Conservation (phyloP, 2,113 vertebrate genomes). For the Thinocorus orbignyianus region DNA sequence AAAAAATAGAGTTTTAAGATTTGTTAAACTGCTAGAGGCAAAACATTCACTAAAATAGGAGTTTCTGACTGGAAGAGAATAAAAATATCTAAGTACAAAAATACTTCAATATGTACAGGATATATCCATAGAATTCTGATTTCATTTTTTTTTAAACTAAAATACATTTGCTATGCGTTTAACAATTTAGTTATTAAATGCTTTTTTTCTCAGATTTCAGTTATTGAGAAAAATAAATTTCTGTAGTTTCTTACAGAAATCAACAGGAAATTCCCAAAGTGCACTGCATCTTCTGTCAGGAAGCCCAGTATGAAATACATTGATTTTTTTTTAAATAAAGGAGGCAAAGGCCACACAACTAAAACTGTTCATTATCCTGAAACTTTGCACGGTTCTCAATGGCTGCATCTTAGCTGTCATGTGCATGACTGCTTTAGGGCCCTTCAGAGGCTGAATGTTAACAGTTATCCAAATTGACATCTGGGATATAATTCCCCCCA, state of each 20-base stretch:
- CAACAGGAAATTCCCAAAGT: neutral
- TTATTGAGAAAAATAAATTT: neutral
- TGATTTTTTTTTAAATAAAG: neutral
- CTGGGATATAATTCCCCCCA: neutral
- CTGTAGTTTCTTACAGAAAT: neutral
- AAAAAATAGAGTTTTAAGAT: neutral
- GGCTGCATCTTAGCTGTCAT: neutral
- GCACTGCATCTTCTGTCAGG: neutral
- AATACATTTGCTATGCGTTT: neutral
- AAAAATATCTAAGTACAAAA: neutral
- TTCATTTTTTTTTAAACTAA: neutral
- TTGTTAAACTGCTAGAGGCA: neutral
- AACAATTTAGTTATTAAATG: neutral
- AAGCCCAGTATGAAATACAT: neutral
- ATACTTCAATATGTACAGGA: neutral
- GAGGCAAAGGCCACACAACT: neutral
- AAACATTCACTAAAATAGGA: neutral
- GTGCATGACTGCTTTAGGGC: neutral
- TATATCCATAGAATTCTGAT: neutral
- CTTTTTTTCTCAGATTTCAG: neutral
- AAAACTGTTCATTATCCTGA: neutral
- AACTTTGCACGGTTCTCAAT: neutral
- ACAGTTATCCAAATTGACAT: neutral
- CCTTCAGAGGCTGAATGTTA: neutral
- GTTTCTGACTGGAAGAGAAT: neutral